Conservation (phyloP, 1,140 invertebrate genomes). For the Medauroidea extradentata region DNA sequence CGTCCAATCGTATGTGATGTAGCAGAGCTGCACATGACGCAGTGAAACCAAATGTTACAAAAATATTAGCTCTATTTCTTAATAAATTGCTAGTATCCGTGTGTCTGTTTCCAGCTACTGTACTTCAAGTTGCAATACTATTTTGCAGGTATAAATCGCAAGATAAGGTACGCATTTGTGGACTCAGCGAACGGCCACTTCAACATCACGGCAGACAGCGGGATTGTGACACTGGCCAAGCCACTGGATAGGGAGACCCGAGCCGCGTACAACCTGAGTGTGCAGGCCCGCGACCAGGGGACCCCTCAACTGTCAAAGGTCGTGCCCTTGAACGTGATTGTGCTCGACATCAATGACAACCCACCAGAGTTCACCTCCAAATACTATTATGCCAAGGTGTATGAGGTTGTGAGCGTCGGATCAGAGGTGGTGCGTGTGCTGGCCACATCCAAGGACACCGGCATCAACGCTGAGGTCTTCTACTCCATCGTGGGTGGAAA, state of each 20-base stretch:
- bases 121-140: too few species aligned
- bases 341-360: constrained; percentile 88
- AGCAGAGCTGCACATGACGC: too few species aligned
- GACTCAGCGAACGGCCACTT: constrained; percentile 64
- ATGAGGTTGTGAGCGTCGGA: constrained; percentile 69
- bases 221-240: constrained; percentile 77
- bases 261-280: constrained; percentile 76
- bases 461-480: constrained; percentile 87
- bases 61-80: too few species aligned
- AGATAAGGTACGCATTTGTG: constrained; percentile 74
- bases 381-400: constrained; percentile 66
- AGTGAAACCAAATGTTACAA: too few species aligned
- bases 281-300: constrained; percentile 78
- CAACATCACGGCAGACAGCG: constrained; percentile 67
- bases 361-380: constrained; percentile 84
- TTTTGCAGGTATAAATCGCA: constrained; percentile 68
- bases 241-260: constrained; percentile 80
- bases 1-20: too few species aligned
- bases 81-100: too few species aligned
- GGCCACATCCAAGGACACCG: constrained; percentile 88
- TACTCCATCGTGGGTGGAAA: constrained; percentile 88
- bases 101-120: too few species aligned
- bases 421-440: constrained; percentile 74
- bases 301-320: constrained; percentile 58
- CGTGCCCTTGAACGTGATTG: constrained; percentile 55